A percentile compares a stretch with the other conserved stretches of the same genome.
These are phyloP conservation scores for Dyspetes luteomarginatus DNA, from an alignment of 2,888 invertebrate genomes.

Conservation along the genomic window DNA sequence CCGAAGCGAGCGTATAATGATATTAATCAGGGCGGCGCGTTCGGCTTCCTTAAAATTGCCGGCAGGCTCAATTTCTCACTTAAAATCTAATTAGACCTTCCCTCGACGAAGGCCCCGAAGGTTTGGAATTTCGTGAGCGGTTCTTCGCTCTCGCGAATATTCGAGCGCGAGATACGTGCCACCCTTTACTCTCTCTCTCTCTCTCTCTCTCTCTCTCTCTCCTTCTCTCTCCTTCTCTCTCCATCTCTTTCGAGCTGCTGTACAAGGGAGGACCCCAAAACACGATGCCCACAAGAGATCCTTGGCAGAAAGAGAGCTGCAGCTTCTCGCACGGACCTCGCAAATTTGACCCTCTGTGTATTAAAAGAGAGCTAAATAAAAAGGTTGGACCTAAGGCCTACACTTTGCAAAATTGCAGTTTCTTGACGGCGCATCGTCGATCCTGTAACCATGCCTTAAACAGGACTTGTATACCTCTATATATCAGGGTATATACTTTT, in stretches of 20 bases:
- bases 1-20: conserved; percentile 78
- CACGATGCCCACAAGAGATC: conserved; percentile 39
- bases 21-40: conserved; percentile 82
- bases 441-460: conserved; percentile 67
- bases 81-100: conserved; percentile 83
- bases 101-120: conserved; percentile 65
- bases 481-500: background rate
- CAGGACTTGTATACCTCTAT: background rate
- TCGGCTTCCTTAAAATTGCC: conserved; percentile 83
- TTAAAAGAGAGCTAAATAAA: conserved; percentile 71
- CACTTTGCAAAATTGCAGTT: conserved; percentile 82
- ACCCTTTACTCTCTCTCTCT: conserved; percentile 52
- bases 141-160: conserved; percentile 43
- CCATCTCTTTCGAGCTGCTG: conserved; percentile 35
- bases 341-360: conserved; percentile 78
- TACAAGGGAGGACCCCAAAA: conserved; percentile 57
- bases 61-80: conserved; percentile 83
- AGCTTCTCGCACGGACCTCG: conserved; percentile 67
- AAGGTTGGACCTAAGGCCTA: conserved; percentile 73
- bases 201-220: conserved; percentile 20
- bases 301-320: conserved; percentile 13
- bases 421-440: conserved; percentile 75
- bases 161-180: conserved; percentile 56
- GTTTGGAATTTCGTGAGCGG: conserved; percentile 67
- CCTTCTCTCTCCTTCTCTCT: conserved; percentile 19